These are phyloP conservation scores for Drosophila yooni DNA, from an alignment of 2,888 invertebrate species.

Conservation along the genomic window DNA sequence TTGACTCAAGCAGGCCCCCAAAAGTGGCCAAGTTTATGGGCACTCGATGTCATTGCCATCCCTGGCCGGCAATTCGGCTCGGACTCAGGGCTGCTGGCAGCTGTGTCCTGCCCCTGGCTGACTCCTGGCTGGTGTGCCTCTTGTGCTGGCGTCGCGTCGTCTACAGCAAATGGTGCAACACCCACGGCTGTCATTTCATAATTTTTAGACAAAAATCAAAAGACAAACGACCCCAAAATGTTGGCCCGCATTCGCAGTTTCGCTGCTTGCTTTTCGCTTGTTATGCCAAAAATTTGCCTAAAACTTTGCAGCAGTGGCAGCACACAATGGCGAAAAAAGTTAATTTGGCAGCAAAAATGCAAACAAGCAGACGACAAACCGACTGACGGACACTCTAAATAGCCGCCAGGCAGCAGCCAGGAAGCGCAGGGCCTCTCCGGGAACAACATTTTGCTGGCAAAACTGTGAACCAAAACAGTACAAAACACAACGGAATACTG, in stretches of 20 bases:
- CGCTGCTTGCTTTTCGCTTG: slow-evolving; percentile 55
- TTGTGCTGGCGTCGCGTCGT: slow-evolving; percentile 58
- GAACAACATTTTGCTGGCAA: slow-evolving; percentile 27
- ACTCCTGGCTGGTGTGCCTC: slow-evolving; percentile 1
- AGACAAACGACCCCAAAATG: slow-evolving; percentile 61
- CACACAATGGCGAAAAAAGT: slow-evolving; percentile 72
- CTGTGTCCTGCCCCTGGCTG: slow-evolving; percentile 2
- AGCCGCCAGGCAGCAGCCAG: slow-evolving; percentile 8
- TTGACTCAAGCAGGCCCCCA: slow-evolving; percentile 9
- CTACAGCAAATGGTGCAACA: slow-evolving; percentile 61
- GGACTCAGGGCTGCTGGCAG: neutral
- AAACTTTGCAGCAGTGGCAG: slow-evolving; percentile 50
- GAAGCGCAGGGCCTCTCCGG: neutral
- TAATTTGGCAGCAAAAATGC: slow-evolving; percentile 79
- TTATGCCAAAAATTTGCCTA: slow-evolving; percentile 74
- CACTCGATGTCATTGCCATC: slow-evolving; percentile 65
- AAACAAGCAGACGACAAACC: slow-evolving; percentile 64
- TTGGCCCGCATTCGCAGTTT: slow-evolving; percentile 49
- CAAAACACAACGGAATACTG: slow-evolving; percentile 59
- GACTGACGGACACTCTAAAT: slow-evolving; percentile 57
- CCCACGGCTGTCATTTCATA: slow-evolving; percentile 73
- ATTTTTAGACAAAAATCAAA: slow-evolving; percentile 62
- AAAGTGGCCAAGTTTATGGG: slow-evolving; percentile 53
- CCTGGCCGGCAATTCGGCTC: slow-evolving; percentile 18
- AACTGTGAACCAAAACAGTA: slow-evolving; percentile 51